phyloP scores from a whole-genome alignment of 2,888 invertebrate species.

The Stegana nigrithorax region DNA sequence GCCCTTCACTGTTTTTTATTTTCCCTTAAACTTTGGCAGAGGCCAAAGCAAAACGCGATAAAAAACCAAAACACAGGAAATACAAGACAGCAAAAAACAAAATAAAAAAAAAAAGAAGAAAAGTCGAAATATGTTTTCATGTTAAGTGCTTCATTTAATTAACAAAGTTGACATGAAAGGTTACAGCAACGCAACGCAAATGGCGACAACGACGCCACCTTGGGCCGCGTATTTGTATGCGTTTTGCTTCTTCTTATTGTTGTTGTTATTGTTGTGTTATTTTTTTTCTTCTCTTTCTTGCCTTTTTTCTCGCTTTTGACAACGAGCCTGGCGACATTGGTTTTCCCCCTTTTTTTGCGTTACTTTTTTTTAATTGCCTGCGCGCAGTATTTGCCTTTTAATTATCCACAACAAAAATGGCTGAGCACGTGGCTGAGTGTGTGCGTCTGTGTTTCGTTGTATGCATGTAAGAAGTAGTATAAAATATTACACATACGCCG shows the following conservation, averaged over 20 bases:
- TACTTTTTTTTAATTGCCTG: slow-evolving; percentile 26
- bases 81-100: not conserved
- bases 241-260: not conserved
- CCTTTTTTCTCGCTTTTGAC: slow-evolving; percentile 23
- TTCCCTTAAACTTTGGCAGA: not conserved
- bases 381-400: not conserved
- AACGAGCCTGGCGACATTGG: too few species aligned
- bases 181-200: slow-evolving; percentile 7
- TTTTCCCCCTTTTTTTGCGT: too few species aligned
- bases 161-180: slow-evolving; percentile 58
- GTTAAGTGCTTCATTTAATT: slow-evolving; percentile 61
- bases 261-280: not conserved
- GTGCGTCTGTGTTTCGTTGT: not conserved
- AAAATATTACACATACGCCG: not conserved
- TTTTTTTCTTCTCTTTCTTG: slow-evolving; percentile 16
- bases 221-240: not conserved
- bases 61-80: not conserved
- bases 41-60: not conserved
- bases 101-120: not conserved
- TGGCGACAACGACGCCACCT: not conserved
- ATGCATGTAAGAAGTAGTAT: too few species aligned
- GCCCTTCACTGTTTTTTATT: not conserved
- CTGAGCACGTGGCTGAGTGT: not conserved
- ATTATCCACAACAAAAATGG: not conserved
- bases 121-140: slow-evolving; percentile 53